These are phyloP conservation scores for Scyliorhinus canicula DNA, from an alignment of 2,797 vertebrate species.

Conservation along the genomic window DNA sequence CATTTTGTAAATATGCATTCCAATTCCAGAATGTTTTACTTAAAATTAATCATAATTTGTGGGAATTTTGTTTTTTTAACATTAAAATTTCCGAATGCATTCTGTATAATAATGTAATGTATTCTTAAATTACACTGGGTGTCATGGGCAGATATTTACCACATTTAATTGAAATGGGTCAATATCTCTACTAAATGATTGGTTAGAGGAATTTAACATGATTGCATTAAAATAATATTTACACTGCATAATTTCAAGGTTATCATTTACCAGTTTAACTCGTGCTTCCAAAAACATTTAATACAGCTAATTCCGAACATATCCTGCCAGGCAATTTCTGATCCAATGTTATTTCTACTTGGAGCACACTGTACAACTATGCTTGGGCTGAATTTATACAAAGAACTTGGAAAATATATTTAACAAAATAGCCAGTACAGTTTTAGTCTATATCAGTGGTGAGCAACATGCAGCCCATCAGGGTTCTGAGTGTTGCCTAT, in stretches of 20 bases:
- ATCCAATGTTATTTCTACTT: not conserved
- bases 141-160: not conserved
- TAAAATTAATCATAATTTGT: not conserved
- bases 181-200: not conserved
- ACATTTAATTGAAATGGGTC: not conserved
- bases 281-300: not conserved
- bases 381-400: not conserved
- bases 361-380: not conserved
- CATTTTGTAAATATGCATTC: not conserved
- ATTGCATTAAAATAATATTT: not conserved
- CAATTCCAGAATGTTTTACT: not conserved
- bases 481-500: too few species aligned
- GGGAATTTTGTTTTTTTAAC: not conserved
- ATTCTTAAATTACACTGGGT: not conserved
- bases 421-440: not conserved
- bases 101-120: not conserved
- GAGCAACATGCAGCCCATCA: too few species aligned
- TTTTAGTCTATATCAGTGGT: not conserved
- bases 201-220: not conserved
- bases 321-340: not conserved
- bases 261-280: constrained; percentile 1
- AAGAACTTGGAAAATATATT: not conserved
- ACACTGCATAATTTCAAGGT: not conserved
- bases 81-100: not conserved
- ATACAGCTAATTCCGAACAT: not conserved